These are phyloP conservation scores for Urocynchramus pylzowi DNA, from an alignment of 2,113 vertebrate genomes.

Conservation along the genomic window DNA sequence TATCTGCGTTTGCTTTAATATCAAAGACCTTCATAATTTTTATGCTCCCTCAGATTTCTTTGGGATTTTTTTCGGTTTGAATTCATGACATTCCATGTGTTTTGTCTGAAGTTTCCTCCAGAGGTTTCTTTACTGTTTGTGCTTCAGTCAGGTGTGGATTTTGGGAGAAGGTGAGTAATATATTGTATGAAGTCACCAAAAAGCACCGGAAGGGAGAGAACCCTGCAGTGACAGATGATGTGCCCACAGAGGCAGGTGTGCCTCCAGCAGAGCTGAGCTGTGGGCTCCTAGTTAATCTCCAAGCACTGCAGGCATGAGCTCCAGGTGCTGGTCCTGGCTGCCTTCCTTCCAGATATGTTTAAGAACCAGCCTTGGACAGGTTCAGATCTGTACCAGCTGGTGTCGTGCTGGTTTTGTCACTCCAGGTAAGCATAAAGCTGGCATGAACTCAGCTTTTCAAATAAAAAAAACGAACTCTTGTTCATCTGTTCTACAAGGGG, in stretches of 20 bases:
- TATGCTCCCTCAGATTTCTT: neutral
- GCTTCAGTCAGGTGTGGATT: neutral
- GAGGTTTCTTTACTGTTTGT: neutral
- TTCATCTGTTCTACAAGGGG: fast-evolving
- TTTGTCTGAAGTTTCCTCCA: neutral
- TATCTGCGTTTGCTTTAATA: neutral
- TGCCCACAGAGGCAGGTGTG: neutral
- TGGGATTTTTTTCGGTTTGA: neutral
- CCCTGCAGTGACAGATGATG: fast-evolving
- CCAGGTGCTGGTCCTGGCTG: neutral
- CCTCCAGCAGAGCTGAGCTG: neutral
- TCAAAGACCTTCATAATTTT: neutral
- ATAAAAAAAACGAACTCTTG: no score
- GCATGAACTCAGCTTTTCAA: neutral
- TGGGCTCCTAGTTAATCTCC: neutral
- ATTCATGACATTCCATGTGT: neutral
- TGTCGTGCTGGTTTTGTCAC: fast-evolving
- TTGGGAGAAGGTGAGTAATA: neutral
- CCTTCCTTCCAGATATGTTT: neutral
- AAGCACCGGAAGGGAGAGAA: neutral
- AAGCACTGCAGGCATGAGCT: neutral
- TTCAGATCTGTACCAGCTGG: neutral
- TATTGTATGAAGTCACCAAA: neutral
- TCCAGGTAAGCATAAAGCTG: neutral
- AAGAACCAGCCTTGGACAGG: neutral